phyloP scores from a whole-genome alignment of 2,888 invertebrate species.

The Conops quadrifasciatus region DNA sequence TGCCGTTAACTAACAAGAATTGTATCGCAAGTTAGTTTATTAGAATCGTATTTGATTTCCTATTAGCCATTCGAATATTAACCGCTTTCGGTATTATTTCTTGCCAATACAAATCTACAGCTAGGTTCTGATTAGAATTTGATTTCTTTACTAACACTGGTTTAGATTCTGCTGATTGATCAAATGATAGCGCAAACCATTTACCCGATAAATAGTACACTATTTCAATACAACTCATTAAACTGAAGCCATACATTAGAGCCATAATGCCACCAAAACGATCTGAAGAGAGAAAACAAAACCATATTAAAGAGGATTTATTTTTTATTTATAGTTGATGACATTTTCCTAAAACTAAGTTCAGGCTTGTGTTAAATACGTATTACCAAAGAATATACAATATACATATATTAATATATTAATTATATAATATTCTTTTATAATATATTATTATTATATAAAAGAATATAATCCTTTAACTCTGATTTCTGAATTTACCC shows the following conservation, averaged over 20 bases:
- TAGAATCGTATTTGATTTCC: constrained; percentile 3
- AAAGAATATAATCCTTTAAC: no score
- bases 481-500: no score
- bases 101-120: constrained; percentile 45
- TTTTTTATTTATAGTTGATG: not conserved
- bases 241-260: constrained; percentile 61
- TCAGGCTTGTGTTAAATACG: no score
- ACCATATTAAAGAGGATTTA: not conserved
- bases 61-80: not conserved
- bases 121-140: constrained; percentile 15
- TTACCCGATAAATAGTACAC: constrained; percentile 59
- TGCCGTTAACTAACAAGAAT: no score
- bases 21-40: not conserved
- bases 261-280: constrained; percentile 63
- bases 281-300: constrained; percentile 48
- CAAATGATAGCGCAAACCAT: constrained; percentile 49
- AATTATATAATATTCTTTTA: no score
- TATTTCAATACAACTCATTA: constrained; percentile 60
- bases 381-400: no score
- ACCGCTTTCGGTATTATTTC: constrained; percentile 45
- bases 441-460: no score
- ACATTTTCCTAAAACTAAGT: not conserved
- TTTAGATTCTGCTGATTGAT: constrained; percentile 32
- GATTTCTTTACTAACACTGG: not conserved
- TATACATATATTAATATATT: no score